phyloP scores from a whole-genome alignment of 2,797 vertebrate species.

The Nyctalus aviator region DNA sequence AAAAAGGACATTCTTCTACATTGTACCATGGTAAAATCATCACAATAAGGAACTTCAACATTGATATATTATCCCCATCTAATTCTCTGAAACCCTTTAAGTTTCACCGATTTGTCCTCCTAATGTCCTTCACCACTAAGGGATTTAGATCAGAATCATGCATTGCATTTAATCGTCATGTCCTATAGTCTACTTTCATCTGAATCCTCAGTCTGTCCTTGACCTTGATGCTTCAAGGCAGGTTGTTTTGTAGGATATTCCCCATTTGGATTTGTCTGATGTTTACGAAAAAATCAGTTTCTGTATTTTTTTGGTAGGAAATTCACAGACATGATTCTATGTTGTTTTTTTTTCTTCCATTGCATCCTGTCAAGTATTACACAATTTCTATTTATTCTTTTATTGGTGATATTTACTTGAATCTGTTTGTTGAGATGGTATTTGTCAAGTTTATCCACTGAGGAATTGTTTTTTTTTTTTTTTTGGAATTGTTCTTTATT shows the following conservation, averaged over 20 bases:
- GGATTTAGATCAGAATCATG: not conserved
- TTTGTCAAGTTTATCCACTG: not conserved
- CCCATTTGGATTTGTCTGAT: conserved; percentile 42
- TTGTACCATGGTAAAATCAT: not conserved
- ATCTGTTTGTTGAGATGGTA: not conserved
- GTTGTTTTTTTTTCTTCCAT: not conserved
- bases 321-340: conserved; percentile 16
- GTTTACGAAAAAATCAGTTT: conserved; percentile 23
- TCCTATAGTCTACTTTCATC: not conserved
- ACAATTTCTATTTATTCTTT: conserved; percentile 44
- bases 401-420: not conserved
- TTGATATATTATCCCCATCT: not conserved
- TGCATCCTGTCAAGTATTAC: not conserved
- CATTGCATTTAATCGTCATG: not conserved
- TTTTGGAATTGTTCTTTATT: not conserved
- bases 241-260: not conserved
- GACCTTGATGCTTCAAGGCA: not conserved
- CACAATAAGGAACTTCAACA: not conserved
- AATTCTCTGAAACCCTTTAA: not conserved
- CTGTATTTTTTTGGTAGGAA: not conserved
- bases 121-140: not conserved
- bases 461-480: too few relatives aligned
- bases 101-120: not conserved
- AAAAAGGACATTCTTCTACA: not conserved
- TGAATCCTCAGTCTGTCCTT: not conserved